phyloP scores from a whole-genome alignment of 2,113 vertebrate genomes.

The Boleophthalmus pectinirostris region DNA sequence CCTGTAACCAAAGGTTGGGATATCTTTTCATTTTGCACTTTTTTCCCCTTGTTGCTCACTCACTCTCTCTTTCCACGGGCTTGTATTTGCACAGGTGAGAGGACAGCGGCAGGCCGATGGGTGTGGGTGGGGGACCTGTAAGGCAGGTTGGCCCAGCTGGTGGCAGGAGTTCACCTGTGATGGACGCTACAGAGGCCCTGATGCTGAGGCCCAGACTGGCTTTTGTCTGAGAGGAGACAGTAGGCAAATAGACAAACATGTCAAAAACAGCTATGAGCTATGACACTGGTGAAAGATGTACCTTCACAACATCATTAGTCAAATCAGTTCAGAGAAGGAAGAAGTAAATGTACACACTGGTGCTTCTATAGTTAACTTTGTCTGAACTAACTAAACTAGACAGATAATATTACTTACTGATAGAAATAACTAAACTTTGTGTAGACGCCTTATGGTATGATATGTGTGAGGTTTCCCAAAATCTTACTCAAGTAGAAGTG shows the following conservation, averaged over 20 bases:
- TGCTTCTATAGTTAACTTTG: not conserved
- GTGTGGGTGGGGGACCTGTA: constrained; percentile 75
- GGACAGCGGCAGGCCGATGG: constrained; percentile 55
- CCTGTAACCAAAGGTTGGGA: constrained; percentile 69
- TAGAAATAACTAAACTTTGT: not conserved
- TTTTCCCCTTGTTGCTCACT: constrained; percentile 36
- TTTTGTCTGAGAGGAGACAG: constrained; percentile 64
- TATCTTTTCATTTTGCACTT: constrained; percentile 63
- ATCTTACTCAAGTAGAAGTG: not conserved
- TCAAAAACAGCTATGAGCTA: constrained; percentile 33
- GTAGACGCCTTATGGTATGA: no score
- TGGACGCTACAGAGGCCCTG: constrained; percentile 53
- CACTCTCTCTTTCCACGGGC: constrained; percentile 11
- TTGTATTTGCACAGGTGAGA: constrained; percentile 76
- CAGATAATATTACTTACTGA: not conserved
- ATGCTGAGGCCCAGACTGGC: constrained; percentile 40
- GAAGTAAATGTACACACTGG: not conserved
- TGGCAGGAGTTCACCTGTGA: constrained; percentile 54
- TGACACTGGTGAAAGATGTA: constrained; percentile 13
- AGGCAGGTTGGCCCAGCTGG: constrained; percentile 76
- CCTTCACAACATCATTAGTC: constrained; percentile 32
- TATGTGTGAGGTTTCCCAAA: no score
- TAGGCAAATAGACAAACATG: constrained; percentile 58
- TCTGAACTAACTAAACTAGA: not conserved
- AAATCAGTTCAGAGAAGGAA: not conserved